Base-by-base conservation (phyloP, 2,888 invertebrate species). In the Latheticus oryzae region DNA sequence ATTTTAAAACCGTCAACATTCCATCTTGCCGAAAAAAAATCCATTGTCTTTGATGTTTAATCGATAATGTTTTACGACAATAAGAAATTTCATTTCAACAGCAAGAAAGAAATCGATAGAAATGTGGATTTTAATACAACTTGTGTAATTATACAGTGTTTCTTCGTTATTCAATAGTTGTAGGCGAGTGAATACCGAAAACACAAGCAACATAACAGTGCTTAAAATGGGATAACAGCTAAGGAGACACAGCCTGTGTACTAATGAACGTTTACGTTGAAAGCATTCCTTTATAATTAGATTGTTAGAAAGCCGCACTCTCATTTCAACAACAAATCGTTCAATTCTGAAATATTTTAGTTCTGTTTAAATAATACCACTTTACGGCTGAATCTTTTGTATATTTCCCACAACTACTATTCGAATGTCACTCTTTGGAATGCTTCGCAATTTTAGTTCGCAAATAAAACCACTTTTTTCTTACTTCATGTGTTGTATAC, bases 41-140 rank as follows among this genome's bases (percentile, higher is more conserved):
- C n/a, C 42, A 42, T 42, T 42, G 42, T 42, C 28, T 42, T 42
- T 42, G 42, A 42, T 42, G 42, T 12, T 42, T 42, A 42, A 42
- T 42, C 42, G 28, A 42, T 42, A n/a, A n/a, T n/a, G n/a, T n/a
- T n/a, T n/a, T n/a, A n/a, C n/a, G n/a, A n/a, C n/a, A n/a, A n/a
- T n/a, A n/a, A n/a, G n/a, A n/a, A n/a, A n/a, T n/a, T n/a, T n/a
- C n/a, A n/a, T n/a, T n/a, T n/a, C n/a, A n/a, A n/a, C n/a, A n/a
- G n/a, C n/a, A n/a, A n/a, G n/a, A n/a, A n/a, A n/a, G n/a, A n/a
- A n/a, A n/a, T n/a, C n/a, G n/a, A n/a, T n/a, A n/a, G n/a, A n/a
- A n/a, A n/a, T n/a, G n/a, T n/a, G n/a, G n/a, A n/a, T n/a, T n/a
- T n/a, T n/a, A n/a, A n/a, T n/a, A n/a, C n/a, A n/a, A n/a, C n/a